Base-by-base conservation (phyloP, 2,888 invertebrate species). In the Caenorhabditis panamensis region DNA sequence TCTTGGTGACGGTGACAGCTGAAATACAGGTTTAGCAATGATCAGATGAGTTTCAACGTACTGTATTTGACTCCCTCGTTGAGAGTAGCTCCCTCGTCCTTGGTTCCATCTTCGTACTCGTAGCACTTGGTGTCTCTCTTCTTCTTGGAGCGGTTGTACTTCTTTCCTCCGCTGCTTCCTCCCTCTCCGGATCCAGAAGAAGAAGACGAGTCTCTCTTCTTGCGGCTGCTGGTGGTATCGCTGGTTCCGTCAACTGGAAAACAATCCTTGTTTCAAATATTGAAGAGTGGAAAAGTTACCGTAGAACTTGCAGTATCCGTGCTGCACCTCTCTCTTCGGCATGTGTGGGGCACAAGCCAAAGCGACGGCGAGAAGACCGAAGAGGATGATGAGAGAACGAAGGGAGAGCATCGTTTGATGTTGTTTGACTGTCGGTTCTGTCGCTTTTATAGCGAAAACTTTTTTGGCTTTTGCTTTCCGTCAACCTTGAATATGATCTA, bases 51-150 rank as follows among this genome's bases (percentile, higher is more conserved):
- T 51, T 24, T 36, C 4, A 8, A 28, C 59, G 37, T 41, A 59
- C 62, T 66, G 36, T 73, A 75, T 8, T 24, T 67, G 54, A 75
- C 66, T 53, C 62, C 67, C 44, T 61, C 49, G 24, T 67, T 28
- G 18, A 75, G 75, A 37, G 44, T 44, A 13, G 75, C 77, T 77
- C 77, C 77, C 44, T 56, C 69, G 41, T 77, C 77, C 56, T 68
- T 69, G 26, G 68, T 63, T 56, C 77, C 77, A 36, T 77, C 77
- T 20, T 77, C 77, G 51, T 77, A 77, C 47, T 69, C 68, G 63
- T 63, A 69, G 51, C 77, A 77, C 47, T 77, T 69, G 44, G 31
- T 49, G 24, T 69, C 44, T 68, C 56, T 67, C 56, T 49, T 77
- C 54, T 77, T 77, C 63, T 77, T 77, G n/a, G 59, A 53, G 24